phyloP scores from a whole-genome alignment of 2,888 invertebrate species.

The Thereva nobilitata region DNA sequence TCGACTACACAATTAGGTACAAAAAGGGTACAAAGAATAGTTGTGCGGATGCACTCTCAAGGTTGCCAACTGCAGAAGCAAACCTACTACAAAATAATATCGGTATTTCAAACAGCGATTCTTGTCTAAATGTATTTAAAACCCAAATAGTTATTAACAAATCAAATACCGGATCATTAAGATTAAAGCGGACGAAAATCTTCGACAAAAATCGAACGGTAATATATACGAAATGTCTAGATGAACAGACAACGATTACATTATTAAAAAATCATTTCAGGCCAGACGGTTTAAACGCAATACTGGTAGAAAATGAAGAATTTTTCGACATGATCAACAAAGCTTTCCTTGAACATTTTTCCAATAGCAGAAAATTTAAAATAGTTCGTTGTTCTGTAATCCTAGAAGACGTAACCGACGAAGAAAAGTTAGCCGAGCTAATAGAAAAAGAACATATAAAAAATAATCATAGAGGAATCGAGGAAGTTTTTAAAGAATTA shows the following conservation, averaged over 20 bases:
- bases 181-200: too few species aligned
- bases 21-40: too few species aligned
- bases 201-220: too few species aligned
- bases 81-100: too few species aligned
- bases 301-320: slow-evolving; percentile 30
- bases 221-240: too few species aligned
- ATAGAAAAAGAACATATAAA: slow-evolving; percentile 40
- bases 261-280: too few species aligned
- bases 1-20: too few species aligned
- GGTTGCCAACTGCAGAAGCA: slow-evolving; percentile 5
- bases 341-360: not conserved
- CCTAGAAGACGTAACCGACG: slow-evolving; percentile 34
- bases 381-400: slow-evolving; percentile 1
- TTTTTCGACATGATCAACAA: not conserved
- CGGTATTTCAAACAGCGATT: slow-evolving; percentile 38
- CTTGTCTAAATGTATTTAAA: slow-evolving; percentile 40
- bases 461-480: slow-evolving; percentile 43
- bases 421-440: slow-evolving; percentile 36
- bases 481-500: slow-evolving; percentile 38
- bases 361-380: slow-evolving; percentile 4
- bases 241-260: too few species aligned
- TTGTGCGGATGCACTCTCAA: slow-evolving; percentile 37
- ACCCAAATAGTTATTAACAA: slow-evolving; percentile 36
- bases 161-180: slow-evolving; percentile 22
- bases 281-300: too few species aligned